Conservation (phyloP, 2,888 invertebrate species). For the Zhuqinia jingwanae region DNA sequence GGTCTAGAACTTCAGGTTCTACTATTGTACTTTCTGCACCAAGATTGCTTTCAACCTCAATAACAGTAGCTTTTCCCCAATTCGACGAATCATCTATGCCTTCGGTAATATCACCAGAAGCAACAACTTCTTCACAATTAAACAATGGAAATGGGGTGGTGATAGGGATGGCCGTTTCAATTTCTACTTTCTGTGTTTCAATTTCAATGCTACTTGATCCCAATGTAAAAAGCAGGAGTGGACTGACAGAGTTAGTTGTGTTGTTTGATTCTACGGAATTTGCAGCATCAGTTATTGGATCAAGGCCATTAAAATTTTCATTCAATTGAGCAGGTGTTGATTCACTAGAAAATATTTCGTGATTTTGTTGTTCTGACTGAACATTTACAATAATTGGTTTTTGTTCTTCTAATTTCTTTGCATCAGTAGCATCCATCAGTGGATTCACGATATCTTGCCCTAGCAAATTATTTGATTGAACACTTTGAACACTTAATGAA, state of each 20-base stretch:
- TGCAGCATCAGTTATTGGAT: neutral
- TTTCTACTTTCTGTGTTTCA: neutral
- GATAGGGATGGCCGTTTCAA: neutral
- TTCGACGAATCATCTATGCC: neutral
- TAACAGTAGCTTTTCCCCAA: neutral
- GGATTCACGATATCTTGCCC: neutral
- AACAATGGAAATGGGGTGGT: neutral
- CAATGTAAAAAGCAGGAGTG: neutral
- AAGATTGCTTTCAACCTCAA: neutral
- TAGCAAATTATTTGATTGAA: neutral
- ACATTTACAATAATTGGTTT: neutral
- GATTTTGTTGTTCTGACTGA: neutral
- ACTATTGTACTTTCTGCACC: neutral
- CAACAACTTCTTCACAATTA: neutral
- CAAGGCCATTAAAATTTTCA: neutral
- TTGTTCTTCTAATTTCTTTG: neutral
- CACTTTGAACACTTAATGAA: neutral
- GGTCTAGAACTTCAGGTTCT: neutral
- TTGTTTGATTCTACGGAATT: no score
- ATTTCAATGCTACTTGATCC: neutral
- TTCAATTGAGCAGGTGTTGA: neutral
- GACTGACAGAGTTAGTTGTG: neutral
- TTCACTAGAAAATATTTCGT: neutral
- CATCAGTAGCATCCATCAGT: neutral
- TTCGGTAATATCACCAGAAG: conserved; percentile 39